Base-by-base conservation (phyloP, 64 coral and sea anemone genomes). In the Catalaphyllia jardinei region DNA sequence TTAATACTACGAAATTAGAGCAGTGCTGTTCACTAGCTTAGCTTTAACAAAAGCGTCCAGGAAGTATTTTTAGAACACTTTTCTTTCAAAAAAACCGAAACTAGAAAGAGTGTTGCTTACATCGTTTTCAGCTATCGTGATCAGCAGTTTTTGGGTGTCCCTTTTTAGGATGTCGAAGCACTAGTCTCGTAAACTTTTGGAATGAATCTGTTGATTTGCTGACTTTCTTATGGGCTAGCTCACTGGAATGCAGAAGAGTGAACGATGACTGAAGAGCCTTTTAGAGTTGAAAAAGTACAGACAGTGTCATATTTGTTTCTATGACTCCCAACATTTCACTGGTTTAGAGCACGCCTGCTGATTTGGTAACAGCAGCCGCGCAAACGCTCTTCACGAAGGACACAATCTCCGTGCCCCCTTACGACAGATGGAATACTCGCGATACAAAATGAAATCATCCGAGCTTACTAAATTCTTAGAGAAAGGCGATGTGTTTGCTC, bases 271-370 rank as follows among this genome's bases (percentile, higher is more conserved):
- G n/a, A n/a, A n/a, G n/a, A n/a, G n/a, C n/a, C n/a, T n/a, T n/a
- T n/a, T n/a, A n/a, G n/a, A n/a, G 31, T 94, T 12, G 27, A 87
- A 31, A 49, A 94, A 73, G 71, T 94, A 6, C n/a, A 94, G 87
- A 91, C 1, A 86, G 72, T 19, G 78, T 95, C 6, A 35, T 92
- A 89, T 51, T 19, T 95, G 50, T 95, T 86, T 60, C 83, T 95
- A 89, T 31, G 78, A 80, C 14, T 95, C 94, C 89, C 20, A 95
- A 95, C 67, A 91, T 95, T 22, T 95, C 89, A 90, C 71, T 92
- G 1, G 89, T 95, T 11, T 75, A 92, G 52, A 89, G 94, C 50
- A 79, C 94, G 54, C 62, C 50, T 12, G 29, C 46, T 22, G 94
- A 95, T 85, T 74, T 95, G 4, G 61, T 84, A 10, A 72, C 87